Evolutionary conservation across 2,797 vertebrate species (phyloP).

Genomic region (Tympanoctomys barrerae): DNA sequence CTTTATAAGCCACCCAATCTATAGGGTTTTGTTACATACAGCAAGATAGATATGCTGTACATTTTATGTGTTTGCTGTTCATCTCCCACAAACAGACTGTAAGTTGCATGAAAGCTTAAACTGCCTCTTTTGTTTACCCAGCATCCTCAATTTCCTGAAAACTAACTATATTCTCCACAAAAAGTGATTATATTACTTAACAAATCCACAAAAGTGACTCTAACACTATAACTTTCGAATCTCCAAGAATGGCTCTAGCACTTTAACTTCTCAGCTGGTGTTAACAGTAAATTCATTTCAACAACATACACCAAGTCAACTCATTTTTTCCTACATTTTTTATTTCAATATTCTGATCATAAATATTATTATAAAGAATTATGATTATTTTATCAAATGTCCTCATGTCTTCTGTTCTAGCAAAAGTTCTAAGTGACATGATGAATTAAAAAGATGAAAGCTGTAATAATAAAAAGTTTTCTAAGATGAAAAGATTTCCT

Average conservation of each 20-base stretch:
- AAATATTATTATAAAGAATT: too few species aligned
- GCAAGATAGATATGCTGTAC: background rate
- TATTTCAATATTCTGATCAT: background rate
- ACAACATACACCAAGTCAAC: background rate
- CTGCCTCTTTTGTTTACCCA: background rate
- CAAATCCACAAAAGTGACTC: background rate
- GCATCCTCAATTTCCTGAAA: background rate
- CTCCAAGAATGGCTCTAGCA: too few species aligned
- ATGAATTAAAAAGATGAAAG: background rate
- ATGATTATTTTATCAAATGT: background rate
- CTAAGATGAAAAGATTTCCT: background rate
- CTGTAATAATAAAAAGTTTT: background rate
- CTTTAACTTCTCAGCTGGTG: background rate
- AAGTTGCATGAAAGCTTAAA: background rate
- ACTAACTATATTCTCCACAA: background rate
- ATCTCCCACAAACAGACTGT: background rate
- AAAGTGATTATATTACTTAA: background rate
- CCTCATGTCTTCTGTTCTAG: background rate
- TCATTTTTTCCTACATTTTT: background rate
- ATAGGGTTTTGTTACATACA: background rate
- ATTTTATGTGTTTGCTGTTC: background rate
- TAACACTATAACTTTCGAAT: background rate
- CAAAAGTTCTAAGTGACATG: background rate
- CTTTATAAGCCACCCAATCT: background rate
- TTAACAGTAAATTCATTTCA: background rate